Base-by-base conservation (phyloP, 1,140 invertebrate species). In the Zaprionus ghesquierei region DNA sequence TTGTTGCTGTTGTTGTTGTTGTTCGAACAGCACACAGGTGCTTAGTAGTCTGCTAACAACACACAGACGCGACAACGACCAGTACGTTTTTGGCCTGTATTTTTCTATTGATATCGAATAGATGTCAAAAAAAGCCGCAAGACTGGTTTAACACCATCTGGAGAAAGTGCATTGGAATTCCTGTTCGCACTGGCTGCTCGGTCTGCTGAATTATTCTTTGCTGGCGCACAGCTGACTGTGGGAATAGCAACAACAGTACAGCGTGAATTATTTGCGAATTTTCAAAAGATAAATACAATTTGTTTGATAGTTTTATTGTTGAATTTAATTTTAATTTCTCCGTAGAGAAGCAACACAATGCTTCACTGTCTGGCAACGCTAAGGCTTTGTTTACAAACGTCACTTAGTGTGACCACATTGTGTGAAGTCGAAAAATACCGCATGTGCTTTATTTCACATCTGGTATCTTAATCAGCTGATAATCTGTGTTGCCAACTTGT, bases 21-120 rank as follows among this genome's bases (percentile, higher is more conserved):
- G 35, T 31, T 69, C 18, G 58, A 50, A 46, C 27, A 29, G 49
- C 74, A 58, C 50, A 61, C 75, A 75, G 75, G 72, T 75, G 72
- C 72, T 77, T 65, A 75, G 61, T 61, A 70, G 72, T 70, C 75
- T 62, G 76, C 81, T 85, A 87, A 86, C 77, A 71, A 87, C 73
- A 54, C 73, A 54, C 77, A 60, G 61, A 63, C 62, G 58, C 65
- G 59, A 58, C 81, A 59, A 66, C 79, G 49, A 22, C 35, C 54
- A 64, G 46, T 38, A 54, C 60, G 56, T 50, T 60, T 81, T 60
- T 75, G 82, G 78, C 78, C 79, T 87, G 70, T 86, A 74, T 79
- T 81, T 82, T 77, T 80, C 72, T 84, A 86, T 86, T 86, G 82
- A 86, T 86, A 85, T 86, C 76, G 84, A 65, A 87, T 86, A 77